Conservation (phyloP, 2,888 invertebrate species). For the Pristionchus japonicus region DNA sequence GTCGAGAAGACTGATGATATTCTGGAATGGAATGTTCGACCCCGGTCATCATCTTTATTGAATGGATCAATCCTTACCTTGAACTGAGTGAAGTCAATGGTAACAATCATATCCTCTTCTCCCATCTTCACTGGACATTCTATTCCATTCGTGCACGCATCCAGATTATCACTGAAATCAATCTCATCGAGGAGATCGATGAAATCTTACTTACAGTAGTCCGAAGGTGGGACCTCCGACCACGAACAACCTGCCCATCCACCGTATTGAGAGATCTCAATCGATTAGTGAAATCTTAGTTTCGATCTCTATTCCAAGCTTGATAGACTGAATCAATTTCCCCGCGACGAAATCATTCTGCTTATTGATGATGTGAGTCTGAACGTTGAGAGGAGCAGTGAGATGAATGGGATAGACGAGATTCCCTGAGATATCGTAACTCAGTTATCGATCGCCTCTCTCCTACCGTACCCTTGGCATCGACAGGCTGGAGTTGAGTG, state of each 20-base stretch:
- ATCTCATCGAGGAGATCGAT: too few species aligned
- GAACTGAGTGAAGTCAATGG: slow-evolving; percentile 55
- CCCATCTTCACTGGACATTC: slow-evolving; percentile 55
- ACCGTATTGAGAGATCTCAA: slow-evolving; percentile 33
- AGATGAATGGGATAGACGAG: slow-evolving; percentile 26
- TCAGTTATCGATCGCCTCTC: background rate
- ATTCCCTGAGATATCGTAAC: background rate
- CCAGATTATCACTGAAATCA: slow-evolving; percentile 48
- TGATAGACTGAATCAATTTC: slow-evolving; percentile 17
- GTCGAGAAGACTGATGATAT: slow-evolving; percentile 53
- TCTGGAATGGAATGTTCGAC: background rate
- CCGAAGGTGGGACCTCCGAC: slow-evolving; percentile 44
- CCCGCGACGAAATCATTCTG: background rate
- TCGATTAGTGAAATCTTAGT: background rate
- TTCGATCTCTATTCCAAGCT: too few species aligned
- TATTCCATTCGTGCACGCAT: slow-evolving; percentile 55
- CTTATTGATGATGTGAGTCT: background rate
- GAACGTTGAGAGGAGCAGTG: slow-evolving; percentile 7
- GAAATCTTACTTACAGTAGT: slow-evolving; percentile 13
- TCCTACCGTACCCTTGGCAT: background rate
- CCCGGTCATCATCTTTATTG: background rate
- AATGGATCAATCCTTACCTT: background rate
- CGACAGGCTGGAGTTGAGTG: background rate
- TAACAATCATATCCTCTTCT: slow-evolving; percentile 49
- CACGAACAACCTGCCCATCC: slow-evolving; percentile 30